Evolutionary conservation across 92 coral and sea anemone species (phyloP).

Genomic region (Blastomussa wellsi): DNA sequence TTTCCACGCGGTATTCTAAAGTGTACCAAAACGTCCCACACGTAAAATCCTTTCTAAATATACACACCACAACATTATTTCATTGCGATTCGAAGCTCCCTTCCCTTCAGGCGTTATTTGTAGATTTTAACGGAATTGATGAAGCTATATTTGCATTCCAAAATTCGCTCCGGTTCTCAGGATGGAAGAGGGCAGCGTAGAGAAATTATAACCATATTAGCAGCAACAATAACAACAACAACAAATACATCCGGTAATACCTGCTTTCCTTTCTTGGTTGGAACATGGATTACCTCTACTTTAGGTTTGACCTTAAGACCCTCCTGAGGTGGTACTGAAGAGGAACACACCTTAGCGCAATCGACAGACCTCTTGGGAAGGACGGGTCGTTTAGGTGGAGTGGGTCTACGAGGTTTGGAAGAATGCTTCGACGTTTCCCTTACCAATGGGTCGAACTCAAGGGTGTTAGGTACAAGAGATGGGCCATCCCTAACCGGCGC

Average conservation of each 20-base stretch:
- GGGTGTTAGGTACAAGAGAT: slow-evolving; percentile 27
- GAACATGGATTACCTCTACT: slow-evolving; percentile 52
- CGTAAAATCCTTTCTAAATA: not conserved
- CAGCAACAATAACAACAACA: no score
- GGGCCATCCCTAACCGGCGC: slow-evolving; percentile 38
- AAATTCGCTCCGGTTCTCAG: not conserved
- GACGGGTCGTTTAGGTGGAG: slow-evolving; percentile 84
- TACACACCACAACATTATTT: not conserved
- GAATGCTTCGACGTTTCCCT: slow-evolving; percentile 29
- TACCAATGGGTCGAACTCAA: slow-evolving; percentile 70
- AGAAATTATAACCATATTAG: not conserved
- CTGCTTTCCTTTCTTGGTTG: slow-evolving; percentile 55
- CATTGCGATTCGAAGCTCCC: not conserved
- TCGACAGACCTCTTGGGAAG: slow-evolving; percentile 59
- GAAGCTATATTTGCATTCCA: not conserved
- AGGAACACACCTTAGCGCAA: slow-evolving; percentile 28
- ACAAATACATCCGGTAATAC: slow-evolving; percentile 16
- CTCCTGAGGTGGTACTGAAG: slow-evolving; percentile 32
- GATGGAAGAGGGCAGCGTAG: no score
- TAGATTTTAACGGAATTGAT: not conserved
- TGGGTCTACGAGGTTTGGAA: slow-evolving; percentile 70
- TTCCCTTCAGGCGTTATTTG: not conserved
- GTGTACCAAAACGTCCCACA: not conserved
- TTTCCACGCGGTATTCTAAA: not conserved
- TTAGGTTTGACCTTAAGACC: slow-evolving; percentile 42